These are phyloP conservation scores for Amphiprion ocellaris DNA, from an alignment of 2,113 vertebrate species.

Conservation along the genomic window DNA sequence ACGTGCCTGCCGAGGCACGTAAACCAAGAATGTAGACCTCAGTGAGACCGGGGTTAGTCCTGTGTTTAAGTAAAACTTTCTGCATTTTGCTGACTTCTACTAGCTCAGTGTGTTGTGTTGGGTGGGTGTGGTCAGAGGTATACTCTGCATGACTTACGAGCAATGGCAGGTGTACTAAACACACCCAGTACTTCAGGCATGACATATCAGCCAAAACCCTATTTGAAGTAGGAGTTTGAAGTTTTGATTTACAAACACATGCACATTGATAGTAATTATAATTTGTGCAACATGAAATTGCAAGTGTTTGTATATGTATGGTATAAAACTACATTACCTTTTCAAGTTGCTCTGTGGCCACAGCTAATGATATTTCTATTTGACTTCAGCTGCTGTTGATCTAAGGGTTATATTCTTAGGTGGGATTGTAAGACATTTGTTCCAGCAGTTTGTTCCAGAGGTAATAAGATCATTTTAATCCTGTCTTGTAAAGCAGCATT, in stretches of 20 bases:
- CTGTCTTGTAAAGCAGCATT: conserved; percentile 52
- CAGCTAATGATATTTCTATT: conserved; percentile 7
- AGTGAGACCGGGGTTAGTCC: background rate
- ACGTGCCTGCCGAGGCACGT: conserved; percentile 48
- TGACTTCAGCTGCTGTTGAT: conserved; percentile 8
- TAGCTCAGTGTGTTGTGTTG: background rate
- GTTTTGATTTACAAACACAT: conserved; percentile 5
- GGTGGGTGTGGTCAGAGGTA: conserved; percentile 28
- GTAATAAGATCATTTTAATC: conserved; percentile 70
- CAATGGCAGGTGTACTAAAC: conserved; percentile 14
- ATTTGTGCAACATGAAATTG: conserved; percentile 21
- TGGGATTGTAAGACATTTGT: conserved; percentile 35
- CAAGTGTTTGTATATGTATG: background rate
- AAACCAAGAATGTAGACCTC: conserved; percentile 22
- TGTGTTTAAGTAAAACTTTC: background rate
- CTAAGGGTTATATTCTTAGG: conserved; percentile 42
- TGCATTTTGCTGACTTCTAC: background rate
- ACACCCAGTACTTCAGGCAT: conserved; percentile 3
- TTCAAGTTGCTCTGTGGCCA: background rate
- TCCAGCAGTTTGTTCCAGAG: conserved; percentile 52
- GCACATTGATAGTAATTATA: background rate
- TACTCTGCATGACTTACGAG: background rate
- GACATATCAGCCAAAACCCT: background rate
- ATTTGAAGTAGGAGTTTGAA: background rate
- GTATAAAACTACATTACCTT: background rate